These are phyloP conservation scores for Drosophila asahinai DNA, from an alignment of 1,140 invertebrate genomes.

Conservation along the genomic window DNA sequence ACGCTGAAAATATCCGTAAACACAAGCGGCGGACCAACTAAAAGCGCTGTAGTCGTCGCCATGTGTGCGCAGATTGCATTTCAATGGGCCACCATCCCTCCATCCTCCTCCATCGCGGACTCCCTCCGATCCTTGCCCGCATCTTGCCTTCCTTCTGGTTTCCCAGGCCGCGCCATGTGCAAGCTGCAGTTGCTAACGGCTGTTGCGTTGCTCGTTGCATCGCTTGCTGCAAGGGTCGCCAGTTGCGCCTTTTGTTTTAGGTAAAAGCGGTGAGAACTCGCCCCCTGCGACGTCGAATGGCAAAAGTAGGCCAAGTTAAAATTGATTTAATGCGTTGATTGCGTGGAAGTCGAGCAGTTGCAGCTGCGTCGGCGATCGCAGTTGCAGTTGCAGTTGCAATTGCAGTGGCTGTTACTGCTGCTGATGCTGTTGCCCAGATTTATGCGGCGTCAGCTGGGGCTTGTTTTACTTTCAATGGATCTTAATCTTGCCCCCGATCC, in stretches of 20 bases:
- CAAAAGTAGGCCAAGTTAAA: conserved; percentile 83
- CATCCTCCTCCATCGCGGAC: conserved; percentile 1
- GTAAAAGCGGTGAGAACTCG: conserved; percentile 17
- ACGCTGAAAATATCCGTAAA: conserved; percentile 23
- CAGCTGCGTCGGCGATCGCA: conserved; percentile 39
- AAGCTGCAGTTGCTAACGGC: conserved; percentile 50
- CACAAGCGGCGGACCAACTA: conserved; percentile 31
- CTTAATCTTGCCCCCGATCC: conserved; percentile 39
- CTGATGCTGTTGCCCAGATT: conserved; percentile 54
- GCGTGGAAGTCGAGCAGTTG: conserved; percentile 46
- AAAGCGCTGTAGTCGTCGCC: conserved; percentile 42
- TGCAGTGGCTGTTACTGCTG: conserved; percentile 11
- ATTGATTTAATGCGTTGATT: conserved; percentile 82
- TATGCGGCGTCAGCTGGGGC: conserved; percentile 57
- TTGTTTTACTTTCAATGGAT: conserved; percentile 64
- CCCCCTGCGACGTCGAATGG: conserved; percentile 33
- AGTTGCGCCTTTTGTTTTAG: conserved; percentile 42
- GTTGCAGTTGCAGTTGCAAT: conserved; percentile 32
- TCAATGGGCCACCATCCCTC: conserved; percentile 43
- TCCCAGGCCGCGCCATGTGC: conserved; percentile 58
- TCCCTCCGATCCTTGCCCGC: conserved; percentile 25
- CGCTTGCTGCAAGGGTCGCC: conserved; percentile 52
- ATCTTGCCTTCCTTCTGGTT: not conserved
- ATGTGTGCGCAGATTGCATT: conserved; percentile 67
- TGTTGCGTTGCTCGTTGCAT: conserved; percentile 22